A percentile compares a stretch with the other conserved stretches of the same genome.
Conservation (phyloP, 2,888 invertebrate genomes). For the Macaria notata region DNA sequence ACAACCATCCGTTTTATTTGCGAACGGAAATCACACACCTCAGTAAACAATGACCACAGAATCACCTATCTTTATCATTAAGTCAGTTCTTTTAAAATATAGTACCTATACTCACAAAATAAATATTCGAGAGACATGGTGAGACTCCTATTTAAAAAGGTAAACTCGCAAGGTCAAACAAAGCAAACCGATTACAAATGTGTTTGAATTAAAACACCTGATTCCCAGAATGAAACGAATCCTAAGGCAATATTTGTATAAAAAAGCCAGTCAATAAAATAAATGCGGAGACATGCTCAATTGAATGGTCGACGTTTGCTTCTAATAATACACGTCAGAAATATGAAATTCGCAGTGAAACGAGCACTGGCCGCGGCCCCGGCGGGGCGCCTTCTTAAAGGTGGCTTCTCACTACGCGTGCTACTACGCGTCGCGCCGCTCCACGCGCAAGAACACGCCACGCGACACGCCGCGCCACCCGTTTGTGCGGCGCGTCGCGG, state of each 20-base stretch:
- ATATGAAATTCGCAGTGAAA: conserved; percentile 44
- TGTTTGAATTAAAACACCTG: conserved; percentile 28
- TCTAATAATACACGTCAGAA: conserved; percentile 41
- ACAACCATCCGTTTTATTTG: conserved; percentile 5
- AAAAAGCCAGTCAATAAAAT: conserved; percentile 38
- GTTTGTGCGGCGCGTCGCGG: no score
- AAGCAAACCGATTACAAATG: conserved; percentile 18
- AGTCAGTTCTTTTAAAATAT: not conserved
- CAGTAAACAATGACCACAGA: conserved; percentile 4
- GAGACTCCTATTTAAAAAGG: no score
- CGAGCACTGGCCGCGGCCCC: conserved; percentile 44
- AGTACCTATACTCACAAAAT: not conserved
- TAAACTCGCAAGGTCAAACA: conserved; percentile 24
- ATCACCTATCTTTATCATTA: no score
- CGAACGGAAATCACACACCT: conserved; percentile 2
- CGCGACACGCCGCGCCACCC: no score
- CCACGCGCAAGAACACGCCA: no score
- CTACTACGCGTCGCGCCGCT: no score
- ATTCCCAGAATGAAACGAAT: conserved; percentile 24
- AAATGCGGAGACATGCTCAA: conserved; percentile 35
- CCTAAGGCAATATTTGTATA: conserved; percentile 35
- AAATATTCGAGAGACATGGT: conserved; percentile 11
- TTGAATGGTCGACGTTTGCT: conserved; percentile 40
- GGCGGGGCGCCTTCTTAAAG: conserved; percentile 57
- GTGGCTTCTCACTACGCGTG: no score